These are phyloP conservation scores for Lasioglossum zephyrum DNA, from an alignment of 2,888 invertebrate genomes.

Conservation along the genomic window DNA sequence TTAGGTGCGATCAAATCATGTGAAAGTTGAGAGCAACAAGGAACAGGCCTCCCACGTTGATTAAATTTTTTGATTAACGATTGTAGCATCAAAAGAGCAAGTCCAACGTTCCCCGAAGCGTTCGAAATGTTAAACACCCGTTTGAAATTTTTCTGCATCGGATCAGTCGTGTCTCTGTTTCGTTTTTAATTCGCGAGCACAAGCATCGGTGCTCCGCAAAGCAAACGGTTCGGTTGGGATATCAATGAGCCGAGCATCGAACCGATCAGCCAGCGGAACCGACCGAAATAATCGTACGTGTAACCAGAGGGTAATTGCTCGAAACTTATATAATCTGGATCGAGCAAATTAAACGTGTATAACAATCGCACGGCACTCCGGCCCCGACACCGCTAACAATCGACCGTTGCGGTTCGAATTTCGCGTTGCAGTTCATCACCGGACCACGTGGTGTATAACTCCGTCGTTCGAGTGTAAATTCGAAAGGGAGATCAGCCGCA, in stretches of 20 bases:
- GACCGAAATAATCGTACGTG: conserved; percentile 26
- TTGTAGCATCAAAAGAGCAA: neutral
- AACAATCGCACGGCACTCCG: conserved; percentile 29
- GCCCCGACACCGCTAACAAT: conserved; percentile 38
- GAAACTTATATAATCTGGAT: conserved; percentile 51
- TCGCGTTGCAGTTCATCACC: conserved; percentile 45
- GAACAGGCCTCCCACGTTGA: too few relatives aligned
- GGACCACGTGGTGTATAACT: conserved; percentile 39
- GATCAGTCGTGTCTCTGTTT: neutral
- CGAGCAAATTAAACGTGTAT: conserved; percentile 41
- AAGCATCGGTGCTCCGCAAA: neutral
- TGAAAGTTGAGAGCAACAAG: too few relatives aligned
- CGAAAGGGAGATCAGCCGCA: conserved; percentile 77
- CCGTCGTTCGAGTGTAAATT: conserved; percentile 70
- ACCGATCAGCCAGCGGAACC: neutral
- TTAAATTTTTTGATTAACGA: neutral
- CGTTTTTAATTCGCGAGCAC: conserved; percentile 4
- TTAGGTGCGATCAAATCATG: too few relatives aligned
- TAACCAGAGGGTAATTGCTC: conserved; percentile 41
- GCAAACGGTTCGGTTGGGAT: neutral
- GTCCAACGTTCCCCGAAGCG: neutral
- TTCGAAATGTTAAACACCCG: neutral
- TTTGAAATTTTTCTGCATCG: neutral
- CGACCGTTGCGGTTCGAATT: conserved; percentile 40
- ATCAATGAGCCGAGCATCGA: neutral